Evolutionary conservation across 2,888 invertebrate genomes (phyloP), one percentile per base, ranked within the genome.

Genomic region (Ichneumoninae sp.): DNA sequence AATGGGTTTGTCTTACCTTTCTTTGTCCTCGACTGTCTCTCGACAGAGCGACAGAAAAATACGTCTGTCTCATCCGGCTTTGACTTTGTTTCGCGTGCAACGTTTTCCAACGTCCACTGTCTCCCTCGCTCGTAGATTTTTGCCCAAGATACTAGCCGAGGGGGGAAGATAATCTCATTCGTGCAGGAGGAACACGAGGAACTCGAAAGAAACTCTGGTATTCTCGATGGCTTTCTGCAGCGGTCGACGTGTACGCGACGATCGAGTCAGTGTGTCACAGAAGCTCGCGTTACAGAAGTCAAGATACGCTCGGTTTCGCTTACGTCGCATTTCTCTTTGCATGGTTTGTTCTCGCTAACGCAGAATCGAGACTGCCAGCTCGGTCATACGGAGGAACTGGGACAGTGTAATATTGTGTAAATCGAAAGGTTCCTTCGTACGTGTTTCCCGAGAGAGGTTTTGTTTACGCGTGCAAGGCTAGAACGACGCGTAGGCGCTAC

Each of bases 251-350:
- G 54, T 13, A 19, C 26, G 26, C 47, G 19, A 36, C 47, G 69
- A 81, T 81, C 68, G 33, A 69, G 74, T 81, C 68, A 81, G 68
- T 69, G 74, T 75, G 68, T 74, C 81, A 75, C 69, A 26, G n/a
- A 40, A 50, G 22, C 74, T 74, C 68, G 22, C 30, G 63, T 63
- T 68, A 33, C 74, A 44, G 26, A 44, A 63, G 44, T 74, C 63
- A 44, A n/a, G 60, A 73, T 57, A 47, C 22, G 33, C 74, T 63
- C 47, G 54, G 22, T 54, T 44, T 33, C n/a, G 74, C 74, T 74
- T 47, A 8, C 60, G 63, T 74, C 60, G 74, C 74, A 74, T 74
- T 63, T 44, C 54, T 22, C 33, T 19, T 63, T 73, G 33, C 26
- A 5, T 26, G 63, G 33, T 30, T 63, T 13, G 63, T 33, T 54